phyloP scores from a whole-genome alignment of 2,888 invertebrate species.

The Drosophila bunnanda region DNA sequence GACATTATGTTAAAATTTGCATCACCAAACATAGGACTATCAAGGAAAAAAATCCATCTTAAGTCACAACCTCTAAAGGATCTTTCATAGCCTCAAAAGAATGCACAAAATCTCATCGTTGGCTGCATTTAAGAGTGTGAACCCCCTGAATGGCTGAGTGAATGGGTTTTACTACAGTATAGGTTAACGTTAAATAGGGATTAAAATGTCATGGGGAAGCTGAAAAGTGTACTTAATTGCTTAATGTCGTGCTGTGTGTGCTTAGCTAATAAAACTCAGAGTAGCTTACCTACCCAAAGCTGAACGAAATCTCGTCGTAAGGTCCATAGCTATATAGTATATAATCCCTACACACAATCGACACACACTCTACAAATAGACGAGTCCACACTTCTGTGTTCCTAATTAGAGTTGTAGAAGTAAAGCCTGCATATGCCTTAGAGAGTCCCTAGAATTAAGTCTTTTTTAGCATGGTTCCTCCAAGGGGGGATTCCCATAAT shows the following conservation, averaged over 20 bases:
- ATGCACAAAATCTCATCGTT: constrained; percentile 37
- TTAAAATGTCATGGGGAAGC: constrained; percentile 47
- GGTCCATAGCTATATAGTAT: constrained; percentile 24
- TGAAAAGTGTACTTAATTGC: constrained; percentile 72
- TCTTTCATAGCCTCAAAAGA: not conserved
- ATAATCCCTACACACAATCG: constrained; percentile 12
- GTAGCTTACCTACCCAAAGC: constrained; percentile 25
- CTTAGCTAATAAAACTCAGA: constrained; percentile 43
- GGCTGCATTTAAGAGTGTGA: constrained; percentile 38
- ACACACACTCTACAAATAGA: constrained; percentile 26
- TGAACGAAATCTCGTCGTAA: constrained; percentile 17
- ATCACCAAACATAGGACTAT: not conserved
- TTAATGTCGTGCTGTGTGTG: constrained; percentile 71
- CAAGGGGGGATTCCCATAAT: not conserved
- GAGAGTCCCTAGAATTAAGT: constrained; percentile 17
- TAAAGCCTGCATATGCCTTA: constrained; percentile 29
- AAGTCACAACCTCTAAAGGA: not conserved
- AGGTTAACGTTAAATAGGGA: constrained; percentile 18
- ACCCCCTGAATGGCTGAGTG: constrained; percentile 24
- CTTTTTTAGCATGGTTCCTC: constrained; percentile 5
- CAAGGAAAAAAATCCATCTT: not conserved
- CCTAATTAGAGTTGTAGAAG: constrained; percentile 51
- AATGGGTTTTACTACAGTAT: constrained; percentile 12
- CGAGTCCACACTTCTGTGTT: constrained; percentile 60
- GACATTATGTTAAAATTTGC: not conserved